These are phyloP conservation scores for Cirrhinus mrigala DNA, from an alignment of 2,797 vertebrate genomes.

Conservation along the genomic window DNA sequence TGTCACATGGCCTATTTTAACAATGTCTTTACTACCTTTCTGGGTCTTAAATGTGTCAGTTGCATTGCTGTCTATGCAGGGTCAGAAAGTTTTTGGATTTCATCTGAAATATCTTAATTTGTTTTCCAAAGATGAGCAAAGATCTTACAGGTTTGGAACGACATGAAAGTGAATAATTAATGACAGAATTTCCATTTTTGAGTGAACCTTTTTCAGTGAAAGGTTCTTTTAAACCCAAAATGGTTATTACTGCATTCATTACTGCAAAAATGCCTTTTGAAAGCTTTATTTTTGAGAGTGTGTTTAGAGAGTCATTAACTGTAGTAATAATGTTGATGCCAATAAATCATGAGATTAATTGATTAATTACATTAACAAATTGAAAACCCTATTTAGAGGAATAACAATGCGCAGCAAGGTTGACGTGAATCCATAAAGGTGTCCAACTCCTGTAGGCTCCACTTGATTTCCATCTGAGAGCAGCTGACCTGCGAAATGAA, in stretches of 20 bases:
- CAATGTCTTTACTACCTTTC: too few relatives aligned
- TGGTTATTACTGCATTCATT: background rate
- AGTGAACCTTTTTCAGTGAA: background rate
- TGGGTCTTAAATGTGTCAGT: too few relatives aligned
- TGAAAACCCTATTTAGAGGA: background rate
- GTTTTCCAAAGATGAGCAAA: too few relatives aligned
- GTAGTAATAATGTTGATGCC: background rate
- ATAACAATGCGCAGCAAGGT: background rate
- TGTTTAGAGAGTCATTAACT: background rate
- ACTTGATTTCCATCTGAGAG: conserved; percentile 22
- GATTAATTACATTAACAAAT: background rate
- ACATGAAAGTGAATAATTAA: too few relatives aligned
- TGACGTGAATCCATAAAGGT: background rate
- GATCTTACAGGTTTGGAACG: too few relatives aligned
- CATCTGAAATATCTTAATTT: too few relatives aligned
- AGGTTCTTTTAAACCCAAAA: background rate
- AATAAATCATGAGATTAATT: background rate
- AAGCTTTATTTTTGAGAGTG: background rate
- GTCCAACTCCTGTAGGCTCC: background rate
- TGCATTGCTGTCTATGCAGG: too few relatives aligned
- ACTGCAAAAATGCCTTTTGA: conserved; percentile 5
- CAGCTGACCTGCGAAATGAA: conserved; percentile 2
- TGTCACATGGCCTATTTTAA: too few relatives aligned
- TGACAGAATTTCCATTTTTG: too few relatives aligned
- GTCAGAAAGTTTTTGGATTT: too few relatives aligned